A percentile compares a stretch with the other conserved stretches of the same genome.
Evolutionary conservation across 2,888 invertebrate genomes (phyloP).

Genomic region (Yponomeuta sedellus): DNA sequence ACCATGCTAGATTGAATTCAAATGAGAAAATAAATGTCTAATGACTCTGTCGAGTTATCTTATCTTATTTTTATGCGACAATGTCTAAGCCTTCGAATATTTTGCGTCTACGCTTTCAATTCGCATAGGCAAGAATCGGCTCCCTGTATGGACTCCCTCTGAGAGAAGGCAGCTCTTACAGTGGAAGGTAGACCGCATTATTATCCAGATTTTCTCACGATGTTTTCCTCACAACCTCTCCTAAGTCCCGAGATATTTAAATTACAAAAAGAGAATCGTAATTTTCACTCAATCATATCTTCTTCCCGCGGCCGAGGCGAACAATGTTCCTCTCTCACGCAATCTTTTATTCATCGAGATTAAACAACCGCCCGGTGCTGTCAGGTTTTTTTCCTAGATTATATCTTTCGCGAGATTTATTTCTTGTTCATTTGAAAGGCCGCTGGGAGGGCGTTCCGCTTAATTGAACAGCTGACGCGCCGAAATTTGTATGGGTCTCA

Average conservation of each 20-base stretch:
- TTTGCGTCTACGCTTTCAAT: too few relatives aligned
- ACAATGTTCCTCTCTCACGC: background rate
- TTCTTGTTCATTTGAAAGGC: background rate
- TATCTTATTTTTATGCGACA: too few relatives aligned
- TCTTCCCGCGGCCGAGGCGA: background rate
- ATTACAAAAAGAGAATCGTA: background rate
- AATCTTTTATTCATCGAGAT: background rate
- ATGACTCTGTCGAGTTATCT: too few relatives aligned
- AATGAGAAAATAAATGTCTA: too few relatives aligned
- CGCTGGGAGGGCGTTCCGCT: background rate
- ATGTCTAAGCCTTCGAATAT: too few relatives aligned
- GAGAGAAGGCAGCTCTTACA: too few relatives aligned
- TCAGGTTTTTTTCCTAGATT: background rate
- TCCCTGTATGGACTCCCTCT: too few relatives aligned
- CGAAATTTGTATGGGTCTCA: background rate
- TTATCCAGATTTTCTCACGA: too few relatives aligned
- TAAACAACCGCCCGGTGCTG: background rate
- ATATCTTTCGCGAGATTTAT: slow-evolving; percentile 3
- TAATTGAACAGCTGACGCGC: background rate
- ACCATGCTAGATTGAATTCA: too few relatives aligned
- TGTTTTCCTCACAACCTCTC: too few relatives aligned
- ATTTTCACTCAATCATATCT: background rate
- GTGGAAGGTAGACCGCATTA: too few relatives aligned
- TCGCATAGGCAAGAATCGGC: too few relatives aligned
- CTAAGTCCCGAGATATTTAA: background rate